Conservation (phyloP, 2,888 invertebrate species). For the Pomacea canaliculata region DNA sequence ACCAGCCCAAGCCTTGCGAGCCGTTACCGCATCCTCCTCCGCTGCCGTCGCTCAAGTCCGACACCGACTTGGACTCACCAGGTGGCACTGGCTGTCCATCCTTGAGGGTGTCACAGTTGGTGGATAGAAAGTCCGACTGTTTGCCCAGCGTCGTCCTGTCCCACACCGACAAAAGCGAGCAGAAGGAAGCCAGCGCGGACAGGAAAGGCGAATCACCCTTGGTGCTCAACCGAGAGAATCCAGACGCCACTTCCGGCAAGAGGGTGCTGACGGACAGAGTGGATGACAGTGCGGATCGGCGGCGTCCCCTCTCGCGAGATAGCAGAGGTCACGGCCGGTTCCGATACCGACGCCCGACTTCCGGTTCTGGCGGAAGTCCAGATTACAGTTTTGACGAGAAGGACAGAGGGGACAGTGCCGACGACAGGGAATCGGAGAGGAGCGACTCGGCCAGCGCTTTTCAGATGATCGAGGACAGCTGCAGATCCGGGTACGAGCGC, state of each 20-base stretch:
- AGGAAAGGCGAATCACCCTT: background rate
- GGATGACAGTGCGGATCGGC: background rate
- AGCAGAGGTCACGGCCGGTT: background rate
- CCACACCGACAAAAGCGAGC: background rate
- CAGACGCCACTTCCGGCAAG: conserved; percentile 2
- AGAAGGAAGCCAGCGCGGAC: background rate
- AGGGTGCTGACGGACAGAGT: background rate
- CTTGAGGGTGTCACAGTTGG: conserved; percentile 17
- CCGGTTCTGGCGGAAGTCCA: background rate
- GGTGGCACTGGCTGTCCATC: conserved; percentile 9
- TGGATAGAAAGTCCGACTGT: background rate
- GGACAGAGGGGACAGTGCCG: background rate
- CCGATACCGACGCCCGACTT: background rate
- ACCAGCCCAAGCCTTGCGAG: too few species aligned
- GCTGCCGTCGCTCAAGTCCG: background rate
- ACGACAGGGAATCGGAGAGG: background rate
- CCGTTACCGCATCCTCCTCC: background rate
- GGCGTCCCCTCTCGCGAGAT: background rate
- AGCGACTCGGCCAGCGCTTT: conserved; percentile 14
- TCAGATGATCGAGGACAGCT: conserved; percentile 16
- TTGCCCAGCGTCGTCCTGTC: background rate
- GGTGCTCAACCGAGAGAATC: background rate
- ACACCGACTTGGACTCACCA: background rate
- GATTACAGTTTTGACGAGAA: background rate
- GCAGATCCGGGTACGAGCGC: conserved; percentile 1